Base-by-base conservation (phyloP, 2,797 vertebrate species). In the Diceros bicornis region DNA sequence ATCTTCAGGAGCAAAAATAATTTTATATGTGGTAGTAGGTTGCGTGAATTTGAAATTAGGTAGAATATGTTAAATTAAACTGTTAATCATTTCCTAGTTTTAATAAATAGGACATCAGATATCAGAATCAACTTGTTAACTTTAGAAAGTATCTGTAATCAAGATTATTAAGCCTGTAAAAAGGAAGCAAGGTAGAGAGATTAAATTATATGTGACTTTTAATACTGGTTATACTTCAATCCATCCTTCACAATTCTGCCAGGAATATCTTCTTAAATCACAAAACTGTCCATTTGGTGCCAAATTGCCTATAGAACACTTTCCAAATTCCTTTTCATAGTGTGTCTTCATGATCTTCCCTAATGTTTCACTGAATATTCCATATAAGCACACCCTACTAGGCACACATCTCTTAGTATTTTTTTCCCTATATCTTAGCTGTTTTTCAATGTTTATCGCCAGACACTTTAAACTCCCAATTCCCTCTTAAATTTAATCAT, bases 101-200 rank as follows among this genome's bases (percentile, higher is more conserved):
- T 96, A 95, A 69, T 94, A 61, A 94, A 41, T 72, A 92, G 23
- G 17, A 59, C n/a, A 95, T 93, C 59, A 62, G 72, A 50, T 91
- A 89, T 20, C 41, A 82, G 52, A 71, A 91, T 94, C 20, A 12
- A 82, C 84, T 92, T 89, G 79, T 81, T 25, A 95, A 89, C 27
- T 87, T 85, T 66, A 89, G 66, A 81, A 88, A 95, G 8, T 62
- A 12, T 41, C 23, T 85, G 2, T 95, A 77, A 88, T 89, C 89
- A 91, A 82, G n/a, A 96, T 92, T 62, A 92, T 89, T 97, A 93
- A 95, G 9, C 5, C n/a, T 88, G 3, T 74, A 84, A 95, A 52
- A 94, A 92, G 61, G 37, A 91, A 92, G 41, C 4, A 66, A 81
- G 61, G 16, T 61, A 64, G 47, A 71, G 50, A 95, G 3, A 86